Percentiles rank a stretch among this genome's conserved stretches.
These are phyloP conservation scores for Lasioglossum malachurum DNA, from an alignment of 2,888 invertebrate genomes.

Conservation along the genomic window DNA sequence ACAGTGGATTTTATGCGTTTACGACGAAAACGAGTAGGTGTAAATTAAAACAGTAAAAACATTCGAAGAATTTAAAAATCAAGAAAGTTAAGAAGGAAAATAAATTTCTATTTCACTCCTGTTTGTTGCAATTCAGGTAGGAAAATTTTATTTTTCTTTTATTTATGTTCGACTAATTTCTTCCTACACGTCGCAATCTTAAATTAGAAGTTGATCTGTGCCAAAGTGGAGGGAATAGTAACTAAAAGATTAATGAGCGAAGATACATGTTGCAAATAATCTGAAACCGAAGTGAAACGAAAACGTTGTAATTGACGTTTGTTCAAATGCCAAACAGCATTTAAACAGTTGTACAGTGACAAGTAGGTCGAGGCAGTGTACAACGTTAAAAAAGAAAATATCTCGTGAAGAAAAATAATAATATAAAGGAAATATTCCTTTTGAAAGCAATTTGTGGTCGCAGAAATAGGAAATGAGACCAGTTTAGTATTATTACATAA, in stretches of 20 bases:
- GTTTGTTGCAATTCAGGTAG: too few species aligned
- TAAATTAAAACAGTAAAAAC: too few species aligned
- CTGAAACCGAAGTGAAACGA: background rate
- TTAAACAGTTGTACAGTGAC: background rate
- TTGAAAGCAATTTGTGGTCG: background rate
- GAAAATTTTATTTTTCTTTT: too few species aligned
- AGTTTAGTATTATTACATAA: background rate
- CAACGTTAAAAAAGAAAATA: background rate
- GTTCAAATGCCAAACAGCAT: background rate
- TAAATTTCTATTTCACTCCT: too few species aligned
- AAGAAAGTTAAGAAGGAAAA: too few species aligned
- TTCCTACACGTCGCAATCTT: background rate
- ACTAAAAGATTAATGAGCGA: background rate
- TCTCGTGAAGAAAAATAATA: background rate
- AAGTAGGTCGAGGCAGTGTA: background rate
- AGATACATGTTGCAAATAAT: background rate
- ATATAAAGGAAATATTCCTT: background rate
- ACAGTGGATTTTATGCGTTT: too few species aligned
- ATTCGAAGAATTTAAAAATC: too few species aligned
- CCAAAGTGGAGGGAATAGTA: background rate
- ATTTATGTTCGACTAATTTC: background rate
- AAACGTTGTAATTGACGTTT: background rate
- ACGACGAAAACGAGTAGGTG: too few species aligned
- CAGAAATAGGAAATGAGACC: background rate
- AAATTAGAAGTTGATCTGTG: background rate